Base-by-base conservation (phyloP, 2,888 invertebrate genomes). In the Chymomyza procnemis region DNA sequence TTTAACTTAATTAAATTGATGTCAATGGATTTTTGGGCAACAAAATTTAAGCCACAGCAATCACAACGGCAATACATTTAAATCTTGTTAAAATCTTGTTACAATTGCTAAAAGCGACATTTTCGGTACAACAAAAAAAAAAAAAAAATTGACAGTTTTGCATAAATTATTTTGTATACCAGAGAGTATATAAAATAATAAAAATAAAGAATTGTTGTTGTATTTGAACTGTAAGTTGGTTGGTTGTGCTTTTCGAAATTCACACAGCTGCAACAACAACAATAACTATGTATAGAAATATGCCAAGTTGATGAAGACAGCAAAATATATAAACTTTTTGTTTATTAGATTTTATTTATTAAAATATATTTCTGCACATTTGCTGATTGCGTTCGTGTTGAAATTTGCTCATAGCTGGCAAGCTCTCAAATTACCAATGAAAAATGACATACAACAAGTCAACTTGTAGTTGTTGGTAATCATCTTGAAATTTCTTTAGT, bases 1-100 rank as follows among this genome's bases (percentile, higher is more conserved):
- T 68, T 76, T 56, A 63, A 47, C 60, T 19, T 70, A 70, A 73
- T 69, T 71, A 68, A 70, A 65, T 60, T 48, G 62, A 54, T 70
- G 64, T 52, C 16, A 14, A n/a, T 22, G 47, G 14, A 12, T 8
- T 50, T 41, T 41, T 12, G 34, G 3, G 12, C 34, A 41, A 41
- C 9, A 12, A 41, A 5, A 41, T 41, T 41, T 41, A 41, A 41
- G 34, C 34, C 34, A 9, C 12, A 41, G 34, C 34, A 41, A 41
- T 41, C 9, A 41, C 9, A 41, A 41, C 34, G 34, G 34, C 34
- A 41, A 41, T 41, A 41, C 34, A 41, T 41, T 41, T 41, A 41
- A 41, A 41, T 41, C 34, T 41, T 41, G 34, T 14, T 9, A 41
- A 41, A 41, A 41, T 41, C 34, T 41, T 41, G 34, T 41, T 41